Conservation (phyloP, 2,888 invertebrate genomes). For the Lasioglossum marginatum region DNA sequence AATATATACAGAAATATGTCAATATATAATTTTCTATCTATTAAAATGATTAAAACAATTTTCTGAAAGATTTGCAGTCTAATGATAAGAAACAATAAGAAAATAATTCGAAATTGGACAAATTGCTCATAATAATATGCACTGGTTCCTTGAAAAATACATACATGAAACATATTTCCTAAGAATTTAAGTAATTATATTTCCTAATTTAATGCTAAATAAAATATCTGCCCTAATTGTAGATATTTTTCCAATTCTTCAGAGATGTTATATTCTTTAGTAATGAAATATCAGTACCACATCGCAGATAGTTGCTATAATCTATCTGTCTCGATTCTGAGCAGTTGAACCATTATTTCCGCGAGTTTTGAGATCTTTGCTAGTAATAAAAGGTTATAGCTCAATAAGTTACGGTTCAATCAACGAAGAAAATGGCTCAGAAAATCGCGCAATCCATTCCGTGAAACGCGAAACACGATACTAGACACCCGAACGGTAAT, state of each 20-base stretch:
- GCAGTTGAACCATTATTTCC: not conserved
- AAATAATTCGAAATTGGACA: not conserved
- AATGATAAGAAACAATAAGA: not conserved
- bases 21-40: not conserved
- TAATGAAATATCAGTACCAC: not conserved
- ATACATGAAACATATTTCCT: not conserved
- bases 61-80: not conserved
- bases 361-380: not conserved
- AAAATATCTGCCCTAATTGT: not conserved
- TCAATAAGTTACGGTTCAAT: not conserved
- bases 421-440: not conserved
- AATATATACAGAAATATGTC: not conserved
- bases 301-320: not conserved
- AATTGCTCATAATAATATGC: too few species aligned
- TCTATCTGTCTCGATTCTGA: not conserved
- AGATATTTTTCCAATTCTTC: not conserved
- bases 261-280: not conserved
- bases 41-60: not conserved
- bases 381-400: conserved; percentile 1
- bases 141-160: too few species aligned
- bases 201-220: not conserved
- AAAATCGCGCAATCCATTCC: not conserved
- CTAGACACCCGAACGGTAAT: not conserved
- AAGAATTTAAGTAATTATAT: not conserved
- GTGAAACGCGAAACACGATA: conserved; percentile 1